A percentile compares a stretch with the other conserved stretches of the same genome.
phyloP scores from a whole-genome alignment of 2,797 vertebrate genomes.

The Coreius guichenoti region DNA sequence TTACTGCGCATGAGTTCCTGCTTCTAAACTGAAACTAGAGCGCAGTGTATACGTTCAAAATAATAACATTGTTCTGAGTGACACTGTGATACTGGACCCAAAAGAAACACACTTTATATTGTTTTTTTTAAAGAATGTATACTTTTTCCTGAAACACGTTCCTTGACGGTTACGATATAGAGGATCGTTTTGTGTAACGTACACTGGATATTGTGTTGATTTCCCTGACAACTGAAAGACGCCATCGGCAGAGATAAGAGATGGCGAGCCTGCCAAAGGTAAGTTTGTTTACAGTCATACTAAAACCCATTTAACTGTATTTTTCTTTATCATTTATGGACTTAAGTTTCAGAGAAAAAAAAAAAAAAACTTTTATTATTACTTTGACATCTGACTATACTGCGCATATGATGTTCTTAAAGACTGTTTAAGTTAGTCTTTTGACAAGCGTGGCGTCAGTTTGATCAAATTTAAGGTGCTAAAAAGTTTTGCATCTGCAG shows the following conservation, averaged over 20 bases:
- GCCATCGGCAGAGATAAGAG: background rate
- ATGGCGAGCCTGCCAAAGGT: slow-evolving; percentile 40
- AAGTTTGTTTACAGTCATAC: background rate
- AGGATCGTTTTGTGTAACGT: background rate
- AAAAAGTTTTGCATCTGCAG: background rate
- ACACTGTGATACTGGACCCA: background rate
- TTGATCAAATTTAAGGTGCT: background rate
- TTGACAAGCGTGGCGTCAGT: background rate
- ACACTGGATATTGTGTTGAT: background rate
- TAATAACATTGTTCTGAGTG: background rate
- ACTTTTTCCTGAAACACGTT: background rate
- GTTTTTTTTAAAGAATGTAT: background rate
- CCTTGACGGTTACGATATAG: background rate
- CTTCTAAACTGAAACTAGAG: slow-evolving; percentile 29
- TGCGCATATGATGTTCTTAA: background rate
- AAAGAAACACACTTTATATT: background rate
- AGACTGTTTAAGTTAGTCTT: background rate
- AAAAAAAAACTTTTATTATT: background rate
- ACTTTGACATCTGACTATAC: background rate
- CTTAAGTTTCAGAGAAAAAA: background rate
- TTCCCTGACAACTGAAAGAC: slow-evolving; percentile 26
- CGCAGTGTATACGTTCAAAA: background rate
- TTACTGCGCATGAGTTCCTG: background rate
- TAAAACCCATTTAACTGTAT: background rate
- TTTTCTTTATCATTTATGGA: background rate